These are phyloP conservation scores for Scalopus aquaticus DNA, from an alignment of 2,113 vertebrate species.

Conservation along the genomic window DNA sequence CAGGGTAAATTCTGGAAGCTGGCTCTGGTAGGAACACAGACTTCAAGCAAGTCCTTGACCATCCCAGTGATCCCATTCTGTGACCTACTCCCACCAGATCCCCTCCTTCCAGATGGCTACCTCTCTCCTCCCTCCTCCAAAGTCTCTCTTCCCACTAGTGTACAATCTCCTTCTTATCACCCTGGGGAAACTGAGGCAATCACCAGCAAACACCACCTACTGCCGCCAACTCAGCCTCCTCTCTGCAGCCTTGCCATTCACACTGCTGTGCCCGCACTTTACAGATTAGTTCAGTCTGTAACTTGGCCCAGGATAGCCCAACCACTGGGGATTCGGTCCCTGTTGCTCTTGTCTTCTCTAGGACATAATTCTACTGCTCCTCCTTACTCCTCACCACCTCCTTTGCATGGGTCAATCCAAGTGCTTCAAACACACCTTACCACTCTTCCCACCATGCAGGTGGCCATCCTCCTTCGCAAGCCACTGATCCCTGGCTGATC, in stretches of 20 bases:
- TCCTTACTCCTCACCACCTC: background rate
- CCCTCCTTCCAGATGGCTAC: background rate
- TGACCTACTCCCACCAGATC: background rate
- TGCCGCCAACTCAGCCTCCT: background rate
- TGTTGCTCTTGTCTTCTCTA: background rate
- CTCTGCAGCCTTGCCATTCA: background rate
- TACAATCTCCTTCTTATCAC: background rate
- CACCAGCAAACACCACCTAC: background rate
- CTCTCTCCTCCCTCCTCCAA: background rate
- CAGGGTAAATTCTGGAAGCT: background rate
- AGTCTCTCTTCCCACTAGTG: background rate
- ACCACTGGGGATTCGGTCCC: background rate
- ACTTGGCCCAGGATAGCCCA: background rate
- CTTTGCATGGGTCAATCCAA: background rate
- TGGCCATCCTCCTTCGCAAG: background rate
- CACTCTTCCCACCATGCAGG: background rate
- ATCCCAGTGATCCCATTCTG: background rate
- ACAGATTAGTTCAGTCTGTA: background rate
- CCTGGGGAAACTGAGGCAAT: background rate
- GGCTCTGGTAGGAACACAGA: background rate
- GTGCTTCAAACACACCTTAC: background rate
- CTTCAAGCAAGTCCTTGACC: background rate
- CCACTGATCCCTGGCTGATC: background rate
- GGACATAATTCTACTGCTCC: background rate
- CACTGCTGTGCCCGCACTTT: background rate